Conservation (phyloP, 2,888 invertebrate genomes). For the Pseudeuparius sepicola region DNA sequence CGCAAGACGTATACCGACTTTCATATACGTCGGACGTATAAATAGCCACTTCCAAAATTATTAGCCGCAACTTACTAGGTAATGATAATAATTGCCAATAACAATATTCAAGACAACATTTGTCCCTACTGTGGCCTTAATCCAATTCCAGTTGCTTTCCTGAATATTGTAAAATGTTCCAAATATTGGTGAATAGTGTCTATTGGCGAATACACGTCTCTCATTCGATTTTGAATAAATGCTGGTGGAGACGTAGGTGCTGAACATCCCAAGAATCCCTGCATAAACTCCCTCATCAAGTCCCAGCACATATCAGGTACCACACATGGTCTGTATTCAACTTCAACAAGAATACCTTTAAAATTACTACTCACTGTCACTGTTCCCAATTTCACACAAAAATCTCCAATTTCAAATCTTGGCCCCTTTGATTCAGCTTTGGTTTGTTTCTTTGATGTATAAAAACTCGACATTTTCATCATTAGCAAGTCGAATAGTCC, state of each 20-base stretch:
- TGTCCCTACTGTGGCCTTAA: slow-evolving; percentile 21
- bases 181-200: slow-evolving; percentile 91
- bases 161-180: slow-evolving; percentile 83
- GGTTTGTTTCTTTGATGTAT: slow-evolving; percentile 81
- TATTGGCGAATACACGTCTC: slow-evolving; percentile 78
- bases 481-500: slow-evolving; percentile 83
- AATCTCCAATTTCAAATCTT: slow-evolving; percentile 80
- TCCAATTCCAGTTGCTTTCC: slow-evolving; percentile 63
- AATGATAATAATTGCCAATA: too few species aligned
- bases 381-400: slow-evolving; percentile 85
- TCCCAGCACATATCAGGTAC: slow-evolving; percentile 86
- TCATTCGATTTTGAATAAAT: slow-evolving; percentile 64
- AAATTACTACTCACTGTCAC: slow-evolving; percentile 89
- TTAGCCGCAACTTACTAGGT: too few species aligned
- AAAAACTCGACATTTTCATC: slow-evolving; percentile 79
- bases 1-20: too few species aligned
- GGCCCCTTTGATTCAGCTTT: slow-evolving; percentile 81
- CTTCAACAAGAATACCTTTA: slow-evolving; percentile 87
- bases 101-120: too few species aligned
- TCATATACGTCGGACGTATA: too few species aligned
- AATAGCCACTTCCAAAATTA: too few species aligned
- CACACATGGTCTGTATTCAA: slow-evolving; percentile 86
- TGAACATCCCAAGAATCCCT: slow-evolving; percentile 75
- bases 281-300: slow-evolving; percentile 81
- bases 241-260: slow-evolving; percentile 65